Conservation (phyloP, 2,113 vertebrate species). For the Puma concolor region DNA sequence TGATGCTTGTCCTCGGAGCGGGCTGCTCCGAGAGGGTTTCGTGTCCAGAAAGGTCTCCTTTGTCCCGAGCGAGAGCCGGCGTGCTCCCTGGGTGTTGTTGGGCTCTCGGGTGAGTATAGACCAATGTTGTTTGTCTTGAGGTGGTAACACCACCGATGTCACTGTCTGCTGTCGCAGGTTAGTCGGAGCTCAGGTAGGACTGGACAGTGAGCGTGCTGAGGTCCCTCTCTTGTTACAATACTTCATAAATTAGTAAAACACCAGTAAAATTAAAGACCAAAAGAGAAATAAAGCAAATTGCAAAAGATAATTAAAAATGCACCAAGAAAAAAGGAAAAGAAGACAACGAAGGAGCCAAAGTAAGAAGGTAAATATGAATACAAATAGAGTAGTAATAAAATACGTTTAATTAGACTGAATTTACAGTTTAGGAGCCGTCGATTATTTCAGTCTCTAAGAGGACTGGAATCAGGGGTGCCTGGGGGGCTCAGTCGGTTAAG, state of each 20-base stretch:
- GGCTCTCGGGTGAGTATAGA: neutral
- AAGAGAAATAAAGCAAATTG: neutral
- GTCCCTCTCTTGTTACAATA: neutral
- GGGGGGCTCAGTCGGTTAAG: too few species aligned
- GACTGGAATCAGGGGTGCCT: too few species aligned
- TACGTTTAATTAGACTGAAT: too few species aligned
- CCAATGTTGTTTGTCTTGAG: too few species aligned
- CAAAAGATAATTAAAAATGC: neutral
- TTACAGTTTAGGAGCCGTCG: neutral
- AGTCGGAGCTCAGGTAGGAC: too few species aligned
- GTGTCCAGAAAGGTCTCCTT: neutral
- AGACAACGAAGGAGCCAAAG: neutral
- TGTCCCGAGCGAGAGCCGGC: neutral
- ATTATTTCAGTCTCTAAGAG: neutral
- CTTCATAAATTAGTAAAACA: neutral
- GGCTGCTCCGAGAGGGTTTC: too few species aligned
- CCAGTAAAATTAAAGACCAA: neutral
- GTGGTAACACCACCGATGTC: too few species aligned
- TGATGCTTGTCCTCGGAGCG: neutral
- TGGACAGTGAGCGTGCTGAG: rapidly evolving
- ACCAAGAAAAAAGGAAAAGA: neutral
- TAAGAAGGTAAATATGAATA: neutral
- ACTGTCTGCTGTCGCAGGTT: too few species aligned
- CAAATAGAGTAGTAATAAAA: neutral
- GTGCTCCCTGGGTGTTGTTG: too few species aligned